These are phyloP conservation scores for Linnaemya tessellans DNA, from an alignment of 2,888 invertebrate species.

Conservation along the genomic window DNA sequence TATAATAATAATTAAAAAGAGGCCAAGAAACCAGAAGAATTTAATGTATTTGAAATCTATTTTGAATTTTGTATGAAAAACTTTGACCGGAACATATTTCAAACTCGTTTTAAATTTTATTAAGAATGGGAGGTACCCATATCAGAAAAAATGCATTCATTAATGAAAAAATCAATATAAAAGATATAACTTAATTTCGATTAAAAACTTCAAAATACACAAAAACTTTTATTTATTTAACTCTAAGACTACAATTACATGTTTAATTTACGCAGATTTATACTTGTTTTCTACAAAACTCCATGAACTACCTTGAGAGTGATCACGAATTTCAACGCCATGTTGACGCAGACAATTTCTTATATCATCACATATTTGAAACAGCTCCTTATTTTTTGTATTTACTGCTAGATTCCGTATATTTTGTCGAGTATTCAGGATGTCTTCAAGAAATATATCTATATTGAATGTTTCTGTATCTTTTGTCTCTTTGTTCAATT, in stretches of 20 bases:
- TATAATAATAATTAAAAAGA: too few relatives aligned
- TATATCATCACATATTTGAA: constrained; percentile 88
- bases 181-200: too few relatives aligned
- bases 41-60: too few relatives aligned
- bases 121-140: too few relatives aligned
- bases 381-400: constrained; percentile 85
- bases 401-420: constrained; percentile 86
- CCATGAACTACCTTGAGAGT: constrained; percentile 86
- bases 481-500: background rate
- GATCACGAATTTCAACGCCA: constrained; percentile 89
- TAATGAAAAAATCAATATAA: too few relatives aligned
- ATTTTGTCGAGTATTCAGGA: constrained; percentile 86
- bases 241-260: background rate
- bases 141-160: too few relatives aligned
- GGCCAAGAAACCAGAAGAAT: too few relatives aligned
- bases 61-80: too few relatives aligned
- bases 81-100: too few relatives aligned
- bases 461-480: constrained; percentile 61
- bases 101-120: too few relatives aligned
- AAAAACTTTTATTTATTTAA: background rate
- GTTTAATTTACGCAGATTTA: constrained; percentile 48
- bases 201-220: background rate
- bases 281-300: constrained; percentile 75
- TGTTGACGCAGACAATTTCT: constrained; percentile 86
- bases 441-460: constrained; percentile 85